Percentiles rank a stretch among this genome's conserved stretches.
Evolutionary conservation across 2,888 invertebrate genomes (phyloP).

Genomic region (Diplolepis rosae): DNA sequence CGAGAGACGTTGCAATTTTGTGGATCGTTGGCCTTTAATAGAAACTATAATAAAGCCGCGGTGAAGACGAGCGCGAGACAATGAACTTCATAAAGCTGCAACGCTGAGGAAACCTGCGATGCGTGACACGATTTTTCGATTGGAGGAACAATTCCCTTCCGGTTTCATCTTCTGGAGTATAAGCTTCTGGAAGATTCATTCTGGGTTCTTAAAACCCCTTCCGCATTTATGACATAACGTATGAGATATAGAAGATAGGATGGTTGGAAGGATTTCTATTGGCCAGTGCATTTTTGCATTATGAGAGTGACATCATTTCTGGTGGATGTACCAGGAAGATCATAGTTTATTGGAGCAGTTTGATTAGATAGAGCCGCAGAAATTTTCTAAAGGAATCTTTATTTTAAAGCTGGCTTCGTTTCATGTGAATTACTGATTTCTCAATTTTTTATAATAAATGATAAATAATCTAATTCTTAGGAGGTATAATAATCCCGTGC

Average conservation of each 20-base stretch:
- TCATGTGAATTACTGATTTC: too few relatives aligned
- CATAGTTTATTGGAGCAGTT: not conserved
- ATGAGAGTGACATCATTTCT: slow-evolving; percentile 20
- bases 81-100: slow-evolving; percentile 53
- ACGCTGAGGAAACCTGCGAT: slow-evolving; percentile 33
- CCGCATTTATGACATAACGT: slow-evolving; percentile 11
- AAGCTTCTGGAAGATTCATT: slow-evolving; percentile 14
- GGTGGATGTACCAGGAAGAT: not conserved
- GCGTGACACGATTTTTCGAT: slow-evolving; percentile 35
- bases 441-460: too few relatives aligned
- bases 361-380: slow-evolving; percentile 25
- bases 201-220: slow-evolving; percentile 12
- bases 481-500: too few relatives aligned
- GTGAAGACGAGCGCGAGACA: slow-evolving; percentile 44
- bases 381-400: too few relatives aligned
- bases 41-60: slow-evolving; percentile 65
- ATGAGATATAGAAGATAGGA: not conserved
- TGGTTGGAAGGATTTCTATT: not conserved
- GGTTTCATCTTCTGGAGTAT: slow-evolving; percentile 9
- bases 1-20: slow-evolving; percentile 64
- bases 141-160: slow-evolving; percentile 22
- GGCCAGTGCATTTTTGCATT: slow-evolving; percentile 12
- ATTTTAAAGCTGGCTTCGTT: too few relatives aligned
- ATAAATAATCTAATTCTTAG: too few relatives aligned
- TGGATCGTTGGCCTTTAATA: slow-evolving; percentile 68